Evolutionary conservation across 2,113 vertebrate species (phyloP), one percentile per base, ranked within the genome.

Genomic region (Corapipo altera): DNA sequence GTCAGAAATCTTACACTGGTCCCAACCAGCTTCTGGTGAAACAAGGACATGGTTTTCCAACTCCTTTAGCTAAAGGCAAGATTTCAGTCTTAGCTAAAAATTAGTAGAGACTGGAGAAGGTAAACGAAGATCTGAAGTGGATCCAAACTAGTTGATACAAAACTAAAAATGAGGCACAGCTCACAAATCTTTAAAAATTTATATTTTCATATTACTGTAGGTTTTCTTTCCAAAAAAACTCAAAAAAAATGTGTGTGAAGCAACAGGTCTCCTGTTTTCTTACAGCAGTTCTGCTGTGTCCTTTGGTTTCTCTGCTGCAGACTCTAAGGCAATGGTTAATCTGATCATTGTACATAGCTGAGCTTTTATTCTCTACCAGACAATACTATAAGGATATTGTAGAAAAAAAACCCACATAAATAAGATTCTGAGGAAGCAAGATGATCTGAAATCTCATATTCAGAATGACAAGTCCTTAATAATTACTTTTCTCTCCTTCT

Each of bases 61-160:
- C 32, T 66, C 15, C 54, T 51, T 91, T 39, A 73, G 49, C 70
- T 75, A 79, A 83, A 74, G 65, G 44, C 8, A 94, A 88, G 55
- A 73, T 80, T 83, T 77, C 59, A 83, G 88, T 35, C 55, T 88
- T 54, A 80, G 78, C 55, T 90, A 71, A 83, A 91, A 90, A 93
- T 74, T 4, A 74, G 46, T 59, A 48, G 33, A 90, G 54, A 93
- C 30, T 74, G 52, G 11, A 94, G 59, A 80, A 76, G 46, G 41
- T 65, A 70, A 82, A 80, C 24, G 16, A 66, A 72, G 39, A 66
- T 70, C 13, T 78, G 35, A 77, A 64, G 55, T 78, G 54, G 33
- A 66, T 33, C 59, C 54, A 84, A 74, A 83, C 18, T 43, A 74
- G 67, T 20, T 48, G 43, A 78, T 41, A 72, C 6, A 52, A 58